These are phyloP conservation scores for Mus pahari DNA, from an alignment of 2,113 vertebrate species.

Conservation along the genomic window DNA sequence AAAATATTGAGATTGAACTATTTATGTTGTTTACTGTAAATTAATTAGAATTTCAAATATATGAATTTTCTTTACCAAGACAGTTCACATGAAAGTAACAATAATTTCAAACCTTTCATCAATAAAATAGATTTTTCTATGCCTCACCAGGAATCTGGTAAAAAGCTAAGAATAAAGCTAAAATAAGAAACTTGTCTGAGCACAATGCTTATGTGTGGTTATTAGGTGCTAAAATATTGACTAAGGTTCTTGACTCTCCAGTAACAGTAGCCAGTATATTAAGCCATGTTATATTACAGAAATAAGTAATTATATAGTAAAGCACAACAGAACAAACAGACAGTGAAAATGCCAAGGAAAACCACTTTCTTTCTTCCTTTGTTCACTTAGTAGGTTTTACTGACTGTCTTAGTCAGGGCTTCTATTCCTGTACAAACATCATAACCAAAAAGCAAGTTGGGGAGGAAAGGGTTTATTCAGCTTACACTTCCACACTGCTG, in stretches of 20 bases:
- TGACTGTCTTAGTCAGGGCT: too few relatives aligned
- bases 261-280: background rate
- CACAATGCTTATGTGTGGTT: background rate
- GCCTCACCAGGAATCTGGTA: background rate
- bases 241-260: background rate
- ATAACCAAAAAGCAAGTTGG: too few relatives aligned
- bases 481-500: too few relatives aligned
- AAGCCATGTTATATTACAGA: background rate
- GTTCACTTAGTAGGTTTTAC: background rate
- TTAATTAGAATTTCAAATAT: slow-evolving; percentile 21
- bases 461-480: too few relatives aligned
- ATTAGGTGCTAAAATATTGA: background rate
- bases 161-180: background rate
- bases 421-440: too few relatives aligned
- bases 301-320: slow-evolving; percentile 5
- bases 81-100: background rate
- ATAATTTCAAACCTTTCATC: slow-evolving; percentile 9
- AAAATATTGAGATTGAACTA: slow-evolving; percentile 8
- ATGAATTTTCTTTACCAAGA: background rate
- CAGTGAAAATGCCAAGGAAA: background rate
- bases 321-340: slow-evolving; percentile 6
- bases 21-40: background rate
- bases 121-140: slow-evolving; percentile 29
- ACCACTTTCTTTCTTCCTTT: background rate
- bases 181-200: background rate